Evolutionary conservation across 1,140 invertebrate species (phyloP).

Genomic region (Meteorus sp.): DNA sequence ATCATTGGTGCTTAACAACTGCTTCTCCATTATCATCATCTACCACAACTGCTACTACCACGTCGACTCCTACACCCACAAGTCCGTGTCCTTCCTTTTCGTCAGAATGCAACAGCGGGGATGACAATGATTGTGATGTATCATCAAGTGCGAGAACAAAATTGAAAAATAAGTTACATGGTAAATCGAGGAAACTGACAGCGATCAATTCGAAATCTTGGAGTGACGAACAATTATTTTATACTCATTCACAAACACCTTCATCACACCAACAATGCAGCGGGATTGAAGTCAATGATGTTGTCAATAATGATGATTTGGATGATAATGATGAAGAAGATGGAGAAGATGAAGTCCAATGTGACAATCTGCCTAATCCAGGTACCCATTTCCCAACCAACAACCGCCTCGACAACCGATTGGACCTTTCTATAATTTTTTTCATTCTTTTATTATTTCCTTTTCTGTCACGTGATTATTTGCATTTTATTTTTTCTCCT

Average conservation of each 20-base stretch:
- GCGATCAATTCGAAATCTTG: slow-evolving; percentile 11
- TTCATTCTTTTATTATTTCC: slow-evolving; percentile 24
- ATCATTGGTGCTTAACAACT: slow-evolving; percentile 53
- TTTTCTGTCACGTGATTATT: slow-evolving; percentile 13
- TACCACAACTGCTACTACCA: slow-evolving; percentile 46
- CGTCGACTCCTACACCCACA: slow-evolving; percentile 44
- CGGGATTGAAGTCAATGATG: too few species aligned
- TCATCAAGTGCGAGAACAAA: too few species aligned
- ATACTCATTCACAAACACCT: too few species aligned
- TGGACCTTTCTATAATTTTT: slow-evolving; percentile 32
- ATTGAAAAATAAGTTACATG: too few species aligned
- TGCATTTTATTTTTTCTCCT: background rate
- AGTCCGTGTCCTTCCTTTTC: slow-evolving; percentile 48
- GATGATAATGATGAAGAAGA: slow-evolving; percentile 26
- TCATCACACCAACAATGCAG: too few species aligned
- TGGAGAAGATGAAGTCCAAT: slow-evolving; percentile 49
- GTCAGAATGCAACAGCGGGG: slow-evolving; percentile 50
- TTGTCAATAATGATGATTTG: slow-evolving; percentile 20
- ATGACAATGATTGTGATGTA: too few species aligned
- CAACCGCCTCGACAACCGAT: slow-evolving; percentile 39
- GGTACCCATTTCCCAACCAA: slow-evolving; percentile 52
- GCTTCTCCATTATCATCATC: slow-evolving; percentile 47
- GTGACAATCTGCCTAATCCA: slow-evolving; percentile 56
- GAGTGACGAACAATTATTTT: background rate
- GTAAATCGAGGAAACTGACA: slow-evolving; percentile 41